Base-by-base conservation (phyloP, 2,888 invertebrate genomes). In the Platycheirus rosarum region DNA sequence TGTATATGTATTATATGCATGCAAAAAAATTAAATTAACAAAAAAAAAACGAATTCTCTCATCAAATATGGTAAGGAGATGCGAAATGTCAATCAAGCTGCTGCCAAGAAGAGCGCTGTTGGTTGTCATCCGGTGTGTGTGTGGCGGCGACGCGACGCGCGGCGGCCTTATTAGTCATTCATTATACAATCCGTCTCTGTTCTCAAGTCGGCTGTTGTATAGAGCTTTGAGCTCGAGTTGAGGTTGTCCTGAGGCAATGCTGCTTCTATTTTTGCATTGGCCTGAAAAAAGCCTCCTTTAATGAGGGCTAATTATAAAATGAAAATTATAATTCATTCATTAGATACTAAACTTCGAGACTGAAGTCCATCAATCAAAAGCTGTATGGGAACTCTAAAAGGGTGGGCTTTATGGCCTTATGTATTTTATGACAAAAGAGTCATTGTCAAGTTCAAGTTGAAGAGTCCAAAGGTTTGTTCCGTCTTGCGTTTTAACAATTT, bases 61-160 rank as follows among this genome's bases (percentile, higher is more conserved):
- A 82, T 82, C 82, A 82, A 68, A 77, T 82, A 82, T 82, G 82
- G 82, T 82, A 82, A 82, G 62, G 46, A 82, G 77, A 82, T 82
- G 82, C 82, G 77, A 77, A 70, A 82, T 82, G 82, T 82, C 82
- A 82, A 82, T 82, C 82, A 82, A 77, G 71, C 42, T 20, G 48
- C 76, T 66, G 46, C 49, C 73, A 57, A 35, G 55, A 60, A 14
- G 51, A 75, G 13, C 11, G 23, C 14, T 51, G 74, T 13, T 48
- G 6, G 11, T 35, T 63, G 46, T 32, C 23, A 14, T 18, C 23
- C 49, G 46, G 65, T 75, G 75, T 78, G 78, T 75, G 75, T 70
- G n/a, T n/a, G n/a, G n/a, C n/a, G n/a, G n/a, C n/a, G n/a, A n/a
- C n/a, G n/a, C n/a, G n/a, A n/a, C n/a, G n/a, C n/a, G n/a, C n/a